A percentile compares a stretch with the other conserved stretches of the same genome.
Evolutionary conservation across 2,797 vertebrate genomes (phyloP).

Genomic region (Bradypodion pumilum): DNA sequence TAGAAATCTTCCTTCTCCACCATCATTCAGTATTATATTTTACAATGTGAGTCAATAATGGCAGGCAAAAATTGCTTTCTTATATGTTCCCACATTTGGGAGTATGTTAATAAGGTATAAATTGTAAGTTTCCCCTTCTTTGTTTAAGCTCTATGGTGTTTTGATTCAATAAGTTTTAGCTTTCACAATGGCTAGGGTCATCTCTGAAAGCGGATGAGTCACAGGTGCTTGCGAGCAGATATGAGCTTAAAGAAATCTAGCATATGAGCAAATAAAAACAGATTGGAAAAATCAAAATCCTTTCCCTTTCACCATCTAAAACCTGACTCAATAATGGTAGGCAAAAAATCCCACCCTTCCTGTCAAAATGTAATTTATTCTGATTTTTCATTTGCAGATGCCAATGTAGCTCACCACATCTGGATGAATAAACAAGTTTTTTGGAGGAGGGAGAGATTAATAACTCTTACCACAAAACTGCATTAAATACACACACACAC

Average conservation of each 20-base stretch:
- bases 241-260: background rate
- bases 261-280: constrained; percentile 9
- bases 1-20: background rate
- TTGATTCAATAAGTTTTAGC: background rate
- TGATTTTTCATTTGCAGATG: background rate
- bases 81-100: background rate
- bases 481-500: no score
- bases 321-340: background rate
- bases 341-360: background rate
- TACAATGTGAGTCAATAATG: no score
- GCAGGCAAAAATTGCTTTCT: no score
- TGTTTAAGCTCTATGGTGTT: no score
- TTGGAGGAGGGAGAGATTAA: no score
- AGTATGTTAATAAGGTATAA: background rate
- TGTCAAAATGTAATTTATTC: background rate
- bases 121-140: no score
- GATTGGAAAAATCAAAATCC: background rate
- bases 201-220: constrained; percentile 11
- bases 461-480: background rate
- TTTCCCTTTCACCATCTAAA: background rate
- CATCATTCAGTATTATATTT: no score
- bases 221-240: background rate
- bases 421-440: background rate
- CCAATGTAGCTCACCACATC: background rate
- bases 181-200: background rate